A percentile compares a stretch with the other conserved stretches of the same genome.
phyloP scores from a whole-genome alignment of 2,888 invertebrate genomes.

The Protonemura montana region DNA sequence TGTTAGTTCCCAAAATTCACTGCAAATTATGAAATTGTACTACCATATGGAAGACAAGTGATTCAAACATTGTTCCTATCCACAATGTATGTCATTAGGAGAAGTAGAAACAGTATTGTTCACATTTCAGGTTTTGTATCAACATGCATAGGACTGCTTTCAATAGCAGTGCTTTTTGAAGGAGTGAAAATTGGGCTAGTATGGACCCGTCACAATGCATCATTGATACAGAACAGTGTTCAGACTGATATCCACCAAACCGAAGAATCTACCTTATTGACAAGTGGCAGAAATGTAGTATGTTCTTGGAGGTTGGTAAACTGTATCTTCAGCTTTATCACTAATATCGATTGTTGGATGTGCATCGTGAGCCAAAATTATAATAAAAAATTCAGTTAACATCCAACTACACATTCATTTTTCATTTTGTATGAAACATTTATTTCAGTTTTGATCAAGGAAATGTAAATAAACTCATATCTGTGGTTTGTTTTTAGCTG shows the following conservation, averaged over 20 bases:
- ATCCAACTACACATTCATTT: too few relatives aligned
- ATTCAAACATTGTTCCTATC: background rate
- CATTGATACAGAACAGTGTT: background rate
- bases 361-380: too few relatives aligned
- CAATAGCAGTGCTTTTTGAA: conserved; percentile 44
- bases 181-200: conserved; percentile 41
- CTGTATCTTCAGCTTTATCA: too few relatives aligned
- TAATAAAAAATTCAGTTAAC: too few relatives aligned
- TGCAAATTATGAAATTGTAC: too few relatives aligned
- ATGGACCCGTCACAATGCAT: conserved; percentile 16
- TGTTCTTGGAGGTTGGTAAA: conserved; percentile 9
- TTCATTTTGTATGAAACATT: too few relatives aligned
- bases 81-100: too few relatives aligned
- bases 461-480: too few relatives aligned
- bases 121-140: conserved; percentile 40
- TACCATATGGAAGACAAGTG: background rate
- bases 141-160: conserved; percentile 42
- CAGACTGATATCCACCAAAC: background rate
- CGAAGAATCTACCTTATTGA: background rate
- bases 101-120: too few relatives aligned
- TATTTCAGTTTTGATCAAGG: too few relatives aligned
- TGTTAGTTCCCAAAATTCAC: too few relatives aligned
- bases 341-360: too few relatives aligned
- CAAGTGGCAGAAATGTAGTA: background rate
- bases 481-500: background rate